phyloP scores from a whole-genome alignment of 2,888 invertebrate species.

The Hipparchia semele region DNA sequence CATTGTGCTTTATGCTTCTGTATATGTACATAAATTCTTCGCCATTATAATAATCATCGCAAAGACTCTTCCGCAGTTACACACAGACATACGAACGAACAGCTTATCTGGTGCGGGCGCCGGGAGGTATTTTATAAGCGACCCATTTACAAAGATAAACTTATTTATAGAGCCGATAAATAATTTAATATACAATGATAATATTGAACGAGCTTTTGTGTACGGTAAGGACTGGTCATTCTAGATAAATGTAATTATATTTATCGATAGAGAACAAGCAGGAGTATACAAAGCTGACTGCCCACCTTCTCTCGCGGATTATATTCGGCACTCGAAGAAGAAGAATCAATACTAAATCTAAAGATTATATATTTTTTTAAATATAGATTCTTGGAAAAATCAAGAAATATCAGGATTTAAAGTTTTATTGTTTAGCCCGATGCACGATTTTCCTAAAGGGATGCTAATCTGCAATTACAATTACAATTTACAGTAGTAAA shows the following conservation, averaged over 20 bases:
- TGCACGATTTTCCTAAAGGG: no score
- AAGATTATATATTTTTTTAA: no score
- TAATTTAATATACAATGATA: slow-evolving; percentile 21
- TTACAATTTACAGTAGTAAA: no score
- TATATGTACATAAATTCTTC: slow-evolving; percentile 5
- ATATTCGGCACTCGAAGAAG: no score
- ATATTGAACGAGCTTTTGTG: slow-evolving; percentile 23
- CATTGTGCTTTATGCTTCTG: background rate
- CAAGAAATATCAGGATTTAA: background rate
- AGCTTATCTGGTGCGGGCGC: slow-evolving; percentile 16
- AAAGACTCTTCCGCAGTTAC: slow-evolving; percentile 13
- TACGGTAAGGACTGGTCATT: background rate
- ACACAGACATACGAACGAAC: slow-evolving; percentile 1
- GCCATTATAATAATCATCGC: slow-evolving; percentile 1
- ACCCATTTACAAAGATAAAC: slow-evolving; percentile 22
- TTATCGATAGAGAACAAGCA: background rate
- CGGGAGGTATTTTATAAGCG: slow-evolving; percentile 16
- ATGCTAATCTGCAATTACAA: no score
- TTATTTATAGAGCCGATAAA: slow-evolving; percentile 33
- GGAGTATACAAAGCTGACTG: no score
- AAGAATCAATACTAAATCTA: no score
- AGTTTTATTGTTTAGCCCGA: background rate
- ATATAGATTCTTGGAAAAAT: no score
- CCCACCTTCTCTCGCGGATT: no score
- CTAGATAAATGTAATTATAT: background rate